Percentiles rank a stretch among this genome's conserved stretches.
Conservation (phyloP, 1,140 invertebrate genomes). For the Trichonephila inaurata region DNA sequence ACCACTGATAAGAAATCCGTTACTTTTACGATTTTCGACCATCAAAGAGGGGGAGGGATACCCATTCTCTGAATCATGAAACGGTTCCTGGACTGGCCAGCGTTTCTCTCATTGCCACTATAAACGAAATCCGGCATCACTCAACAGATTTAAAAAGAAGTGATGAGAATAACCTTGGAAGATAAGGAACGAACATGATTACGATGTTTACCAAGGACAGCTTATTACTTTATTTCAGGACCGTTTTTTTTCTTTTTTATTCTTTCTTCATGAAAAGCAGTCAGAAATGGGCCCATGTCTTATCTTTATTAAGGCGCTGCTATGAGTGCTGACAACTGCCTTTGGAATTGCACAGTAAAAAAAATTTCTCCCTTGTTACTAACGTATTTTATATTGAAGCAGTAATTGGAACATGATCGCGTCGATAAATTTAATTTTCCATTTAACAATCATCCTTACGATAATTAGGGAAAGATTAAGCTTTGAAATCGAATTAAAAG, state of each 20-base stretch:
- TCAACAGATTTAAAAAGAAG: not conserved
- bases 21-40: not conserved
- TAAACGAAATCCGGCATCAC: slow-evolving; percentile 33
- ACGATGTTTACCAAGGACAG: slow-evolving; percentile 8
- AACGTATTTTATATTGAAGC: no score
- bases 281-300: not conserved
- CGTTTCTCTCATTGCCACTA: not conserved
- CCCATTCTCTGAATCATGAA: not conserved
- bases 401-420: no score
- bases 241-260: not conserved
- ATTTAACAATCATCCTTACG: no score
- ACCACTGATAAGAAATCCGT: no score
- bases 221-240: not conserved
- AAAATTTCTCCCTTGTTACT: no score
- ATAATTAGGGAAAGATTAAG: no score
- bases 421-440: no score
- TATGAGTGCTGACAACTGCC: no score
- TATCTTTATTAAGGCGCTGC: no score
- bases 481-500: no score
- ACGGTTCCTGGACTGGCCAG: no score
- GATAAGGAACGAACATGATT: not conserved
- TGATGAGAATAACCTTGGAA: slow-evolving; percentile 24
- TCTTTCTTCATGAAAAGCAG: not conserved
- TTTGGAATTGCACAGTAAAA: no score
- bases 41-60: not conserved